Conservation (phyloP, 2,797 vertebrate genomes). For the Gymnothorax javanicus region DNA sequence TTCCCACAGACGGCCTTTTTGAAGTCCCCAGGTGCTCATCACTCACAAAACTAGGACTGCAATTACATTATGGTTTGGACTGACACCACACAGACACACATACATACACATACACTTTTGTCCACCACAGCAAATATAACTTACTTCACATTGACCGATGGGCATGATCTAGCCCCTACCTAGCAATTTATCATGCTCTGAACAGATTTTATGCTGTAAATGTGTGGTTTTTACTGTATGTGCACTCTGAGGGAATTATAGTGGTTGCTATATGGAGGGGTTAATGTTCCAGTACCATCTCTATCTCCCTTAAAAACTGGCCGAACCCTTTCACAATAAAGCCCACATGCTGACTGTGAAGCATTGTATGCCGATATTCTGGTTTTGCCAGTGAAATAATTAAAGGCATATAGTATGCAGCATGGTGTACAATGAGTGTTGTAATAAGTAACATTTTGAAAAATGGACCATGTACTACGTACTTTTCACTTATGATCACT, state of each 20-base stretch:
- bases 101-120: background rate
- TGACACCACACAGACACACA: background rate
- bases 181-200: background rate
- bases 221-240: background rate
- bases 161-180: background rate
- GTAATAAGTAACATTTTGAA: slow-evolving; percentile 1
- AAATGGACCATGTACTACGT: background rate
- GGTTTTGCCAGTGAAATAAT: slow-evolving; percentile 49
- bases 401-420: slow-evolving; percentile 55
- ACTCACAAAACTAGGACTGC: slow-evolving; percentile 69
- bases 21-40: slow-evolving; percentile 67
- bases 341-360: slow-evolving; percentile 16
- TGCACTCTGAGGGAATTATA: background rate
- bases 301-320: background rate
- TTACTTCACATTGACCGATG: background rate
- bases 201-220: background rate
- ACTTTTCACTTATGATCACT: background rate
- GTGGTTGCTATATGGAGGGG: background rate
- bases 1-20: slow-evolving; percentile 65
- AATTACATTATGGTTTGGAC: background rate
- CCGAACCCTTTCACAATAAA: background rate
- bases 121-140: background rate
- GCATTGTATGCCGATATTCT: slow-evolving; percentile 45
- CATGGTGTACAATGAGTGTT: slow-evolving; percentile 18
- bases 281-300: slow-evolving; percentile 6